These are phyloP conservation scores for Dendrolimus kikuchii DNA, from an alignment of 1,140 invertebrate genomes.

Conservation along the genomic window DNA sequence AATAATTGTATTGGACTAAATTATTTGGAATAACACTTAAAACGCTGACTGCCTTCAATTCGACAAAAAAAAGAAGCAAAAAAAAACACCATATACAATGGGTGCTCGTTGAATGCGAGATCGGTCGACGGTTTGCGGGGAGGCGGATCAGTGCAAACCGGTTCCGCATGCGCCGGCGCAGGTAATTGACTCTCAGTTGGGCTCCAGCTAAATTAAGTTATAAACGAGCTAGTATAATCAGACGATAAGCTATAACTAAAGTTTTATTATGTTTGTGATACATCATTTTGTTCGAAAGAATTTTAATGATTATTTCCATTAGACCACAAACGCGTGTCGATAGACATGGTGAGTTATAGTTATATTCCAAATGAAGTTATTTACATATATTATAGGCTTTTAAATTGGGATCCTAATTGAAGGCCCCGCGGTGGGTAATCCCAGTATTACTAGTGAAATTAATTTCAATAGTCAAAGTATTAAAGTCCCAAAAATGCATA, in stretches of 20 bases:
- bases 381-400: too few relatives aligned
- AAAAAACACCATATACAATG: constrained; percentile 16
- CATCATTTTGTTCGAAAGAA: constrained; percentile 21
- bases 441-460: too few relatives aligned
- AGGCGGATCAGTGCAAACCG: constrained; percentile 44
- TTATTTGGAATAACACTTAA: too few relatives aligned
- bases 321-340: not conserved
- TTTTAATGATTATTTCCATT: constrained; percentile 16
- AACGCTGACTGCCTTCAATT: too few relatives aligned
- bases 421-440: too few relatives aligned
- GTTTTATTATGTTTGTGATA: constrained; percentile 37
- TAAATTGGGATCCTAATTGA: too few relatives aligned
- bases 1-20: too few relatives aligned
- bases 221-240: constrained; percentile 55
- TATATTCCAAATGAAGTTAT: too few relatives aligned
- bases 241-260: constrained; percentile 38
- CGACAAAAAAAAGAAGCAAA: constrained; percentile 10
- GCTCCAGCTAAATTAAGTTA: constrained; percentile 59
- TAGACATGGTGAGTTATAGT: not conserved
- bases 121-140: constrained; percentile 9
- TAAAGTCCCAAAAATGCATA: too few relatives aligned
- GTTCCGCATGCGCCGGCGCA: constrained; percentile 53
- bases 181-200: constrained; percentile 56
- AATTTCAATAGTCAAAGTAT: too few relatives aligned
- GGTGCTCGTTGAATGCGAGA: constrained; percentile 9